A percentile compares a stretch with the other conserved stretches of the same genome.
phyloP scores from a whole-genome alignment of 1,140 invertebrate genomes.

The Heliconius hermathena region DNA sequence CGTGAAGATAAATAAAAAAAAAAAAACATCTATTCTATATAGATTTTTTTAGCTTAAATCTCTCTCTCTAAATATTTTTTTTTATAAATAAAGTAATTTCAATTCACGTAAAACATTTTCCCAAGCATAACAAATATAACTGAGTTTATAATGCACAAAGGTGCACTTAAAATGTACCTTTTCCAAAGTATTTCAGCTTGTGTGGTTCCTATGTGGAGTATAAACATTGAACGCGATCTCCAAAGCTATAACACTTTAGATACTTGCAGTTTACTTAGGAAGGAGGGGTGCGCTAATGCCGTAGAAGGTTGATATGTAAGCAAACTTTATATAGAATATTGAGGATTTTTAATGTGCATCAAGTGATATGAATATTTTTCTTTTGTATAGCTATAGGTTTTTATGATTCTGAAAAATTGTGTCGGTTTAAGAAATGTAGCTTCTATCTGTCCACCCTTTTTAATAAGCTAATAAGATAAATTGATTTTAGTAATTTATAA shows the following conservation, averaged over 20 bases:
- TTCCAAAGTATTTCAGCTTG: slow-evolving; percentile 6
- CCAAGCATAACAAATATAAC: neutral
- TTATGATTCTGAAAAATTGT: neutral
- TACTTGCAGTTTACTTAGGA: slow-evolving; percentile 34
- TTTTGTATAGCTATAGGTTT: neutral
- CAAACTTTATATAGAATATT: neutral
- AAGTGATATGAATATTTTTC: neutral
- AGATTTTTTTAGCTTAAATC: too few species aligned
- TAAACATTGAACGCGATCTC: slow-evolving; percentile 36
- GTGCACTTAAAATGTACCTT: slow-evolving; percentile 10
- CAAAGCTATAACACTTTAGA: slow-evolving; percentile 41
- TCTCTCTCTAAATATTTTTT: too few species aligned
- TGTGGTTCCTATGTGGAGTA: slow-evolving; percentile 21
- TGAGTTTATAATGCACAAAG: neutral
- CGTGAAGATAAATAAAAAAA: too few species aligned
- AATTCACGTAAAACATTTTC: neutral
- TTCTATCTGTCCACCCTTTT: too few species aligned
- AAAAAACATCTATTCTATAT: too few species aligned
- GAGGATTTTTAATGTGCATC: neutral
- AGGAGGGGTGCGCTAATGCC: slow-evolving; percentile 34
- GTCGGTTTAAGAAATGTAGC: too few species aligned
- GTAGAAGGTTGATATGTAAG: slow-evolving; percentile 18
- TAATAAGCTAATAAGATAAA: too few species aligned
- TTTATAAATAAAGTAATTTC: too few species aligned
- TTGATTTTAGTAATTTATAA: too few species aligned